phyloP scores from a whole-genome alignment of 2,797 vertebrate species.

The Labeo calbasu region DNA sequence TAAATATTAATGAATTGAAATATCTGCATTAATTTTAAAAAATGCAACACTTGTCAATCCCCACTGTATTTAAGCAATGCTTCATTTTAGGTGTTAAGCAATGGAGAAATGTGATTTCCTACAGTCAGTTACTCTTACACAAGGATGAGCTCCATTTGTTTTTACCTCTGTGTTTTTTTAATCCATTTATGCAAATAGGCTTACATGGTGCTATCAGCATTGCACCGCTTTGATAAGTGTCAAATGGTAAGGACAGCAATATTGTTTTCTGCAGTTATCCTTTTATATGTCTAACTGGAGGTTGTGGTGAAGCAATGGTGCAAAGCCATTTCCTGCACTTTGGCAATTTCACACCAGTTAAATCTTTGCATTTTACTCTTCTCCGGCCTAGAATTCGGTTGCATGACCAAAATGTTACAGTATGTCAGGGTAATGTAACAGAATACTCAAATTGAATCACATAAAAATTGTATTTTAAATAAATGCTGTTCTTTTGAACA shows the following conservation, averaged over 20 bases:
- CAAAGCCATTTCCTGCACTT: constrained; percentile 12
- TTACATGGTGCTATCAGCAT: neutral
- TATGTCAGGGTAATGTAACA: neutral
- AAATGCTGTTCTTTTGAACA: too few relatives aligned
- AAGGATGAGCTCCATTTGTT: neutral
- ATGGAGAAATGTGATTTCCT: neutral
- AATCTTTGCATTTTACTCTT: constrained; percentile 70
- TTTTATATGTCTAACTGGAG: neutral
- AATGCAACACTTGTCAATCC: neutral
- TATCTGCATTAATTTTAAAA: neutral
- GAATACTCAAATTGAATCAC: neutral
- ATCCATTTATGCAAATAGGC: constrained; percentile 17
- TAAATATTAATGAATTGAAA: neutral
- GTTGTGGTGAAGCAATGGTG: neutral
- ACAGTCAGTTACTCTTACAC: neutral
- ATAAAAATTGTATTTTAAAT: too few relatives aligned
- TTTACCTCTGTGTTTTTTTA: constrained; percentile 15
- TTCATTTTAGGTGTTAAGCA: neutral
- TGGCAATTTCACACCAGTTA: constrained; percentile 62
- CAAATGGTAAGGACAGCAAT: constrained; percentile 3
- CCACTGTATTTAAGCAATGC: neutral
- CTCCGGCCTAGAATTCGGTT: constrained; percentile 58
- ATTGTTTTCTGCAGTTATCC: neutral
- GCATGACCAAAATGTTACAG: neutral
- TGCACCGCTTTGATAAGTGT: neutral